Evolutionary conservation across 2,888 invertebrate species (phyloP), one percentile per base, ranked within the genome.

Genomic region (Drosophila limbata): DNA sequence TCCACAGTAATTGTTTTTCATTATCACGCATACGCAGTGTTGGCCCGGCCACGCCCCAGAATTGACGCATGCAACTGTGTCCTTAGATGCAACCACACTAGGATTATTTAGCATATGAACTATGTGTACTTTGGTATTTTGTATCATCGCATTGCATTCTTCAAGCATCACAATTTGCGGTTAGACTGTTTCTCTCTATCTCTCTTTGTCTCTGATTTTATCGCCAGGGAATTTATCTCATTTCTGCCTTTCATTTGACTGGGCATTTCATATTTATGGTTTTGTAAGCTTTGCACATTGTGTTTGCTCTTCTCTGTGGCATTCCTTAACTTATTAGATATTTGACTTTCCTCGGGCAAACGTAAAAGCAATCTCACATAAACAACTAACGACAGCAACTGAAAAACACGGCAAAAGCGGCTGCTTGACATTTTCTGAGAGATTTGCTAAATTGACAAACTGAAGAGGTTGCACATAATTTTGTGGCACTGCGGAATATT

Each of bases 221-320:
- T 60, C 60, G 17, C 50, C 31, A 40, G 52, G 21, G 67, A 62
- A 69, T 66, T 73, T 52, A 63, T 61, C 63, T 68, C 5, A 6
- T 25, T 47, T 67, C 33, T 37, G n/a, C n/a, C 11, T 50, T 66
- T 71, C 42, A 61, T 62, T 67, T 70, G 44, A 35, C 45, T 68
- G 25, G 55, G 15, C 65, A 63, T 73, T 64, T 79, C 55, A 69
- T 52, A 78, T 69, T 69, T 63, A 48, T 57, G 57, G 10, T 55
- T 47, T 52, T 17, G 28, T 51, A 56, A 48, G 42, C 53, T 53
- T 53, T 55, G 42, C 42, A 39, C 52, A 6, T 28, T 39, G 17
- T 25, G 33, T 44, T 52, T 52, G 13, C 40, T 57, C 33, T 37
- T 25, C 48, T 19, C 28, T 19, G 39, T 25, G 39, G 37, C 70